phyloP scores from a whole-genome alignment of 2,888 invertebrate species.

The Megalurothrips usitatus region DNA sequence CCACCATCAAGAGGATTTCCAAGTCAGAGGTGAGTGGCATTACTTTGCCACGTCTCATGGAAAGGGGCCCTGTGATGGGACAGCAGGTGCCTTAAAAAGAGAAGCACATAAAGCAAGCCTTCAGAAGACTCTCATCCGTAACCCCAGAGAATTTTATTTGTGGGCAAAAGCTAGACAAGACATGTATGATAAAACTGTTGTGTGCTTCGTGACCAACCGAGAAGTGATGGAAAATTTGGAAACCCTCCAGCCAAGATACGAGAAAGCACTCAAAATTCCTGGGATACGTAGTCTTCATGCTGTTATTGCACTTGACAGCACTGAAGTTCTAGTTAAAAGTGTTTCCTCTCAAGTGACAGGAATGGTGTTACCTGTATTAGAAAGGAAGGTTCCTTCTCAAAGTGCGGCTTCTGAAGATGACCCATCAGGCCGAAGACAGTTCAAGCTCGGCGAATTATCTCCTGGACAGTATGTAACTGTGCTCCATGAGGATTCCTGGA shows the following conservation, averaged over 20 bases:
- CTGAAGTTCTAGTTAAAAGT: background rate
- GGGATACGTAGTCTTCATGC: background rate
- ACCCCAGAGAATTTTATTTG: background rate
- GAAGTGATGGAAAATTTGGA: background rate
- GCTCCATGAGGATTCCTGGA: background rate
- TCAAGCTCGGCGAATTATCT: too few species aligned
- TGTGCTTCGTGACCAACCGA: background rate
- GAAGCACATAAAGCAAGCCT: background rate
- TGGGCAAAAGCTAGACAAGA: background rate
- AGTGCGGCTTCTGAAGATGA: background rate
- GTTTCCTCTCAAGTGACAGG: background rate
- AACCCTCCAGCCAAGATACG: background rate
- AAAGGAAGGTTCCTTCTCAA: background rate
- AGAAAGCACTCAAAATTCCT: background rate
- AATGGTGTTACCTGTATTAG: background rate
- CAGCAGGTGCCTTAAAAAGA: background rate
- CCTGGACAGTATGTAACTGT: background rate
- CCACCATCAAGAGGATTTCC: background rate
- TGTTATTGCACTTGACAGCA: background rate
- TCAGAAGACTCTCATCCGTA: background rate
- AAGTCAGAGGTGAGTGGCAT: background rate
- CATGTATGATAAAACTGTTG: background rate
- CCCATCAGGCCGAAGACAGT: too few species aligned
- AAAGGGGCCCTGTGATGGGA: background rate
- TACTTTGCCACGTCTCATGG: background rate